Percentiles rank a stretch among this genome's conserved stretches.
phyloP scores from a whole-genome alignment of 2,113 vertebrate genomes.

The Eubucco bourcierii region DNA sequence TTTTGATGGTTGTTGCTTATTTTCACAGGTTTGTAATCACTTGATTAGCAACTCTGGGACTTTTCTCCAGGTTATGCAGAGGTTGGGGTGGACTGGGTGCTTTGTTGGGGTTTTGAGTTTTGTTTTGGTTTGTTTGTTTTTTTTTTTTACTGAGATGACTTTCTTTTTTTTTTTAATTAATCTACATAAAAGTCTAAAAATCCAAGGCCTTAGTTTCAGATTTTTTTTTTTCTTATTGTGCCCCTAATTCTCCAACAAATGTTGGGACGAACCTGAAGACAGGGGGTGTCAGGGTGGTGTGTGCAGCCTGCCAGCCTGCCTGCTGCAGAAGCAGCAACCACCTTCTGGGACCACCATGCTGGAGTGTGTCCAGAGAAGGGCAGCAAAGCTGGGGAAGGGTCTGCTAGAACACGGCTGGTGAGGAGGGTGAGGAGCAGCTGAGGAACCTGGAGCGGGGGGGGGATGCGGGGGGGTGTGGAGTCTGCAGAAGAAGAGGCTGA shows the following conservation, averaged over 20 bases:
- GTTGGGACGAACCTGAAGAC: accelerated
- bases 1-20: not conserved
- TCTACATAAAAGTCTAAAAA: not conserved
- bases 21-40: not conserved
- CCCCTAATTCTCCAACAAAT: not conserved
- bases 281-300: not conserved
- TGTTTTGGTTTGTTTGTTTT: not conserved
- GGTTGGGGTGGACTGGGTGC: not conserved
- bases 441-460: too few relatives aligned
- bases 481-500: too few relatives aligned
- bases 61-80: not conserved
- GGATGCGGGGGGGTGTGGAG: too few relatives aligned
- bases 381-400: too few relatives aligned
- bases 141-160: not conserved
- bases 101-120: too few relatives aligned
- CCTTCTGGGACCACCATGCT: not conserved
- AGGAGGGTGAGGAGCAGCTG: too few relatives aligned
- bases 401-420: too few relatives aligned
- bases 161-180: not conserved
- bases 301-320: not conserved
- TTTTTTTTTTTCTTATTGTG: not conserved
- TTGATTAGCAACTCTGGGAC: not conserved
- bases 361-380: too few relatives aligned
- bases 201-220: not conserved
- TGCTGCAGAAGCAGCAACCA: not conserved